Evolutionary conservation across 2,113 vertebrate genomes (phyloP), one percentile per base, ranked within the genome.

Genomic region (Cranoglanis bouderius): DNA sequence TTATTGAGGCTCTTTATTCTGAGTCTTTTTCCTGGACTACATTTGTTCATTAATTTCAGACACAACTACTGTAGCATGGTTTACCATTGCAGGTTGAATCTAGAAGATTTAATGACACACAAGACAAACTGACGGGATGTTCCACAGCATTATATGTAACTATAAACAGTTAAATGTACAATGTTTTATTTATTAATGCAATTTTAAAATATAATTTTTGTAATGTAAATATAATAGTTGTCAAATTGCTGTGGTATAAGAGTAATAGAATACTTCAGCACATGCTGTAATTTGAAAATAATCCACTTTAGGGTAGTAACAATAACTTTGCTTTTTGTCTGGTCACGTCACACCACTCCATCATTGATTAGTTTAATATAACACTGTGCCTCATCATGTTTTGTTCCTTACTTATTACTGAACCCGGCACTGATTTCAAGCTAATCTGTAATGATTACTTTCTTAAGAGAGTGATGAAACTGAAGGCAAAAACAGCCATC

Each of bases 401-500:
- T 51, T n/a, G 18, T 19, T 10, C 29, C n/a, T 55, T 32, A 18
- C 14, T 81, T 81, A 81, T 35, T 21, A 82, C 24, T 38, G 3
- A 57, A 57, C 19, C 8, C 1, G 0, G 21, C 18, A 35, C 13
- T 43, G 26, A 86, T 83, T 43, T 85, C 51, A 89, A 90, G 84
- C 40, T 74, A 89, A 12, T 49, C 4, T 61, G 46, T n/a, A 67
- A 83, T 87, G 35, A 88, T 94, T 97, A 99, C 98, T 98, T 99
- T 94, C 97, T 97, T 43, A 99, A 92, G n/a, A 99, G 96, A 86
- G 97, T 97, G 96, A 99, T 96, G 96, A 99, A 99, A 92, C 98
- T 99, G 95, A 98, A 99, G 55, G 97, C 98, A 88, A 99, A 99
- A 82, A 99, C 98, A 0, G 98, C 98, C 98, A 99, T 98, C 83